Base-by-base conservation (phyloP, 2,888 invertebrate genomes). In the Maniola hyperantus region DNA sequence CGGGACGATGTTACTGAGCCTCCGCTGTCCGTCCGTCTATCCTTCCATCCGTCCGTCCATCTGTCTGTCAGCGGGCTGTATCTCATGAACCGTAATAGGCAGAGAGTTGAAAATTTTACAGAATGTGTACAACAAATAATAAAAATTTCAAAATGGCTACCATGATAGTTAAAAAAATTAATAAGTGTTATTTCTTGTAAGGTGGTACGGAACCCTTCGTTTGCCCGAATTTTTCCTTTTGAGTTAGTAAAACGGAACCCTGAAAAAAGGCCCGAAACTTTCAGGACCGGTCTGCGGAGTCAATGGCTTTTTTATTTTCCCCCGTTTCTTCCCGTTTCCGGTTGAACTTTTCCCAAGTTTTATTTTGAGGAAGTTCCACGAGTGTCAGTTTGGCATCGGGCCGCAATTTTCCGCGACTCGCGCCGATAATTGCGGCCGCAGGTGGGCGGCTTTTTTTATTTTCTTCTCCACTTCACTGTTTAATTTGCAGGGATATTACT, bases 271-370 rank as follows among this genome's bases (percentile, higher is more conserved):
- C 81, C 84, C 80, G 79, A 83, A 90, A 89, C 79, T 91, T 89
- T 84, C 80, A 81, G 81, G 78, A 79, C 83, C 85, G 87, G 87
- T 82, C 85, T 81, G 80, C 84, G 83, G 85, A 91, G 91, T 91
- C 91, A 89, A 91, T 89, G 88, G 88, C 89, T 88, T 90, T 90
- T 91, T 91, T 91, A 89, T 91, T 51, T 91, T 88, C 83, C 83
- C 79, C 88, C 83, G 87, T 91, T 90, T 87, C 88, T 88, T 88
- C 84, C 87, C 84, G 44, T 85, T 89, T 88, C 90, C 90, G 89
- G 85, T 89, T 88, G 88, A 90, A 90, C 89, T 91, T 90, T 85
- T 79, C 77, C 81, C 69, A 83, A 89, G 88, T 87, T 90, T 90
- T 90, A 87, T 89, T 90, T 89, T 83, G 87, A 84, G 87, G 87